Evolutionary conservation across 1,140 invertebrate genomes (phyloP), one percentile per base, ranked within the genome.

Genomic region (Hyles euphorbiae): DNA sequence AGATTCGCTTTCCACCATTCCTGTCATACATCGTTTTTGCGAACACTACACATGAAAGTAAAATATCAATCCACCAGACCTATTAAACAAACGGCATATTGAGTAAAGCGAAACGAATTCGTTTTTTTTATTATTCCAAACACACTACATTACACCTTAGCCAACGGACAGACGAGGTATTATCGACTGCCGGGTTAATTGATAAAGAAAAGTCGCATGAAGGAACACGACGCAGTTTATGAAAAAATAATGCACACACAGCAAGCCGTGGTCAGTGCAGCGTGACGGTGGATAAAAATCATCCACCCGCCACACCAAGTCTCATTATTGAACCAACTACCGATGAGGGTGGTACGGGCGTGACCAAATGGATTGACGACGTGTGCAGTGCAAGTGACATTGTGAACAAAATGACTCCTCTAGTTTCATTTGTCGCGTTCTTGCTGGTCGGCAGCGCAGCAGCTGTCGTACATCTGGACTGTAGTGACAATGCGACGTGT

Each of bases 401-500:
- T 43, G 77, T 83, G 74, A 57, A 61, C 68, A 82, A 81, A 74
- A 88, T 88, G 86, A 82, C 73, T 78, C 67, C 71, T 57, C 59
- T 80, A 56, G 73, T 76, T 59, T 72, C 72, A 58, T 53, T 88
- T 34, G 53, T 86, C 55, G 80, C 76, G 60, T 70, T 81, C 11
- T 55, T 77, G 56, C 52, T 81, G 55, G 50, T 82, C 45, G 77
- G 77, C 47, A 69, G 75, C 43, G 81, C 70, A 44, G 65, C 60
- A 50, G 76, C 72, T 11, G 61, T 82, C 7, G 78, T 85, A 40
- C 81, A 88, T 56, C 61, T 90, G 32, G 84, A 70, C 50, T 90
- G 89, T 73, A 83, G 76, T 77, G 89, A 90, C 67, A 90, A 90
- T 68, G 87, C 87, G 2, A 87, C 84, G 32, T 90, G 90, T 72